These are phyloP conservation scores for Odontamblyopus rebecca DNA, from an alignment of 2,797 vertebrate genomes.

Conservation along the genomic window DNA sequence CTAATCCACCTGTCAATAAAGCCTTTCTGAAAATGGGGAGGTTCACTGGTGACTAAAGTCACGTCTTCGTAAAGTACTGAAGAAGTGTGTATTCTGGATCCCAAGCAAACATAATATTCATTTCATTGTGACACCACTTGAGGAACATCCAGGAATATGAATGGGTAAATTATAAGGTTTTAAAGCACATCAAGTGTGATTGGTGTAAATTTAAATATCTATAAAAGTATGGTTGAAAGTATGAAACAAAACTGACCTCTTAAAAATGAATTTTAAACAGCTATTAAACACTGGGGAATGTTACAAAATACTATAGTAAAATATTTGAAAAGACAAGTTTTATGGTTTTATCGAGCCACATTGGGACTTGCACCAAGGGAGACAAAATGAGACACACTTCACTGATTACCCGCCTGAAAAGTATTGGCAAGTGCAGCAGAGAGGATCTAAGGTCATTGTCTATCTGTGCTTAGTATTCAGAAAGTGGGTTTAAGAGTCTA, in stretches of 20 bases:
- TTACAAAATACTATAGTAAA: slow-evolving; percentile 15
- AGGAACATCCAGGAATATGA: neutral
- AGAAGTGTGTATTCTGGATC: no score
- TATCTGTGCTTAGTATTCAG: slow-evolving; percentile 63
- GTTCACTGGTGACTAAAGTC: no score
- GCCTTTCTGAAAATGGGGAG: no score
- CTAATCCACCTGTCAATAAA: no score
- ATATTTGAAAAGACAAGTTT: slow-evolving; percentile 1
- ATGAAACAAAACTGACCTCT: neutral
- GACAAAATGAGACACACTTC: slow-evolving; percentile 30
- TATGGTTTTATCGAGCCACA: slow-evolving; percentile 29
- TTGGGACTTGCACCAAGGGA: slow-evolving; percentile 32
- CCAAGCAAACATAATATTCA: neutral
- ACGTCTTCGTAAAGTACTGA: no score
- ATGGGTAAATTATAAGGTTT: neutral
- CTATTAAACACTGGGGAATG: neutral
- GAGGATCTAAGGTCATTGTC: slow-evolving; percentile 50
- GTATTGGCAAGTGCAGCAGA: slow-evolving; percentile 35
- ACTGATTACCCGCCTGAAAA: slow-evolving; percentile 23
- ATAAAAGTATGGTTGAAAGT: no score
- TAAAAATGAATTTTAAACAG: neutral
- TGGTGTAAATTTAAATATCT: no score
- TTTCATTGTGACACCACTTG: neutral
- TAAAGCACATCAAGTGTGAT: neutral
- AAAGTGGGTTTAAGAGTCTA: slow-evolving; percentile 51